Percentiles rank a stretch among this genome's conserved stretches.
Evolutionary conservation across 2,797 vertebrate genomes (phyloP).

Genomic region (Alauda arvensis): DNA sequence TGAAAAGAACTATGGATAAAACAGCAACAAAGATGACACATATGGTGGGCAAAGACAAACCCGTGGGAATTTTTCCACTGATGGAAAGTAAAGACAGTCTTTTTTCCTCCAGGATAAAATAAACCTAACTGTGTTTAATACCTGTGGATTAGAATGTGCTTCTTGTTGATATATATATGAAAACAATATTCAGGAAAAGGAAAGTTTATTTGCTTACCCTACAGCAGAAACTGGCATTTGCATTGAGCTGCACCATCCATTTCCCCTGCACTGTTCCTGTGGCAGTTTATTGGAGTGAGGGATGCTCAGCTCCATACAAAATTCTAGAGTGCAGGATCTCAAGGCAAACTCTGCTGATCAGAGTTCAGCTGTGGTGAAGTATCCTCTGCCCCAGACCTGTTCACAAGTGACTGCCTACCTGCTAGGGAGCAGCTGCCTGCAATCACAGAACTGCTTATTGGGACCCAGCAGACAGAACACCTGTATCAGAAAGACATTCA

Average conservation of each 20-base stretch:
- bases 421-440: neutral
- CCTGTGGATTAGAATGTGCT: neutral
- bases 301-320: neutral
- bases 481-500: neutral
- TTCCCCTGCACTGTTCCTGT: neutral
- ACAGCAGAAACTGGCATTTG: neutral
- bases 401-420: neutral
- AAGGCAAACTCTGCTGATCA: neutral
- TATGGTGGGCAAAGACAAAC: neutral
- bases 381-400: neutral
- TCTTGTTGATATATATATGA: neutral
- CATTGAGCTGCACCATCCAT: neutral
- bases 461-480: neutral
- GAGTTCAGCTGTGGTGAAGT: neutral
- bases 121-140: neutral
- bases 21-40: neutral
- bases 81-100: neutral
- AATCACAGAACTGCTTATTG: neutral
- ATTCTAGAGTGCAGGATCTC: neutral
- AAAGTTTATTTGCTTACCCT: neutral
- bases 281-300: neutral
- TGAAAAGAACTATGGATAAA: slow-evolving; percentile 4
- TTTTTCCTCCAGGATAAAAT: neutral
- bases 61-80: neutral
- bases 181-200: neutral